Evolutionary conservation across 2,113 vertebrate species (phyloP).

Genomic region (Misgurnus anguillicaudatus): DNA sequence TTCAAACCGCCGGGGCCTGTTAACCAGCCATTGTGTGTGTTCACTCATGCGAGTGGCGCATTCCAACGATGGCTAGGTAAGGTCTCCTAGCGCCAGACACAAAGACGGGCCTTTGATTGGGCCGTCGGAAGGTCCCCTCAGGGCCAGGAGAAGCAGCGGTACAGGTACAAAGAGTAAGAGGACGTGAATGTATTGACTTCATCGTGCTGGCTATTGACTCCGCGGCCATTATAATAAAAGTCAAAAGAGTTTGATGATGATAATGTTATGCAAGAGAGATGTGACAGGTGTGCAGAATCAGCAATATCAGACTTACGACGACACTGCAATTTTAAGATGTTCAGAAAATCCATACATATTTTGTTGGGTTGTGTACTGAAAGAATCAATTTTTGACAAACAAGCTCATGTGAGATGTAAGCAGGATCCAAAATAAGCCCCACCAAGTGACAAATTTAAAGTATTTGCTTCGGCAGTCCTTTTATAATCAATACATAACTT

Average conservation of each 20-base stretch:
- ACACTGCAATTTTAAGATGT: neutral
- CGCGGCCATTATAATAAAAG: neutral
- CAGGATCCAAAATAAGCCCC: no score
- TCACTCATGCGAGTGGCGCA: conserved; percentile 59
- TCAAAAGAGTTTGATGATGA: conserved; percentile 21
- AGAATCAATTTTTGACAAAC: neutral
- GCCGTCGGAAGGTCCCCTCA: conserved; percentile 43
- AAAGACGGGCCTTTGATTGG: conserved; percentile 36
- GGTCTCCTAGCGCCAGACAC: conserved; percentile 34
- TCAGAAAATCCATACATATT: neutral
- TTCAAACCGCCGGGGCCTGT: conserved; percentile 66
- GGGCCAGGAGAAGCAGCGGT: neutral
- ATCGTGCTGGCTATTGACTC: neutral
- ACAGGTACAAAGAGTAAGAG: neutral
- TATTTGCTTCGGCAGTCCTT: no score
- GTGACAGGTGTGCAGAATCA: neutral
- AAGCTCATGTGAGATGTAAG: no score
- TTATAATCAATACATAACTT: no score
- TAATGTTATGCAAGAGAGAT: neutral
- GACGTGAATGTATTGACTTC: neutral
- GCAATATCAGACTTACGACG: no score
- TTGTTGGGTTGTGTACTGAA: neutral
- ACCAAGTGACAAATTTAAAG: no score
- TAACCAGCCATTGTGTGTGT: conserved; percentile 74
- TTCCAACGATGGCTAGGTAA: conserved; percentile 40